Conservation (phyloP, 2,888 invertebrate species). For the Ctena decussata region DNA sequence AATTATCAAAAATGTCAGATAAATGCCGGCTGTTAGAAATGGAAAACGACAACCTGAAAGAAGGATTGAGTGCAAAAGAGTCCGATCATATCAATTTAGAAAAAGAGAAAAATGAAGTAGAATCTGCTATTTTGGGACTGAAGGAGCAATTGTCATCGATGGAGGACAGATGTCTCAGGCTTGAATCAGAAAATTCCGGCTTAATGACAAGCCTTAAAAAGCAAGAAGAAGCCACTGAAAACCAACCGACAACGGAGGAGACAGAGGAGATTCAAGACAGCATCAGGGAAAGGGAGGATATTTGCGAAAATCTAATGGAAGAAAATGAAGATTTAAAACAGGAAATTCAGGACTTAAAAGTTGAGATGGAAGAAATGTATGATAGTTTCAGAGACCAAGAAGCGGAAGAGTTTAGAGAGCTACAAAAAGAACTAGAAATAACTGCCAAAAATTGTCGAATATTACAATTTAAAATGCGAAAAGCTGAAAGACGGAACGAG, state of each 20-base stretch:
- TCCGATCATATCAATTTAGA: conserved; percentile 33
- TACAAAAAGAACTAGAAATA: conserved; percentile 97
- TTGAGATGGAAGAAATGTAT: conserved; percentile 99
- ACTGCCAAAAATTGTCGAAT: conserved; percentile 99
- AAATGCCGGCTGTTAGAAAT: conserved; percentile 70
- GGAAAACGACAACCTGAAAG: conserved; percentile 83
- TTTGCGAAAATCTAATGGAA: conserved; percentile 70
- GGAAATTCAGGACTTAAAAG: conserved; percentile 96
- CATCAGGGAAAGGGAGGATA: conserved; percentile 67
- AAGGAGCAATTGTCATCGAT: conserved; percentile 69
- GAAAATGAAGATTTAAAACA: conserved; percentile 80
- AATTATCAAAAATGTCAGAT: conserved; percentile 73
- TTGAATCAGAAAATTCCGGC: conserved; percentile 72
- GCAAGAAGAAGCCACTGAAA: conserved; percentile 38
- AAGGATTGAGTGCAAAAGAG: conserved; percentile 54
- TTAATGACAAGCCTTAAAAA: conserved; percentile 56
- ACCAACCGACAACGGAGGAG: conserved; percentile 41
- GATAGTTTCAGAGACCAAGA: conserved; percentile 97
- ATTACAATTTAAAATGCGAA: conserved; percentile 98
- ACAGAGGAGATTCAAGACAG: conserved; percentile 67
- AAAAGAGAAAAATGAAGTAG: conserved; percentile 67
- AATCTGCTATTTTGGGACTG: conserved; percentile 87
- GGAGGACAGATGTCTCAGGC: conserved; percentile 67
- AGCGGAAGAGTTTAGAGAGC: conserved; percentile 95
- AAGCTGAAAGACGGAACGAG: conserved; percentile 93